These are phyloP conservation scores for Pseudochromis fuscus DNA, from an alignment of 2,797 vertebrate genomes.

Conservation along the genomic window DNA sequence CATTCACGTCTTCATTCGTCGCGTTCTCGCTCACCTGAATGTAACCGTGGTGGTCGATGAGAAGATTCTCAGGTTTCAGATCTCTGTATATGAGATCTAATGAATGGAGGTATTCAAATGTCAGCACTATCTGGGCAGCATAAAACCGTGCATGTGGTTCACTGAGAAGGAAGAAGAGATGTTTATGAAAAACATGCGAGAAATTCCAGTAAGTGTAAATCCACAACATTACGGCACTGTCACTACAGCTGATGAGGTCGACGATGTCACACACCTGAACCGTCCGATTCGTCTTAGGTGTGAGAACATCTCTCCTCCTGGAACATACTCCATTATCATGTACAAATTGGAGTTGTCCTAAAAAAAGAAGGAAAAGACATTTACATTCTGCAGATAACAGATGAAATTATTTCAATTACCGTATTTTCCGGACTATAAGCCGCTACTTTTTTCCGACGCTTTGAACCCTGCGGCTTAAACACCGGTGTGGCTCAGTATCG, in stretches of 20 bases:
- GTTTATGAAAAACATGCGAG: neutral
- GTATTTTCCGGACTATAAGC: too few species aligned
- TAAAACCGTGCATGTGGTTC: slow-evolving; percentile 99
- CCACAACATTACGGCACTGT: neutral
- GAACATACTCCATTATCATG: slow-evolving; percentile 99
- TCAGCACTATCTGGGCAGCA: slow-evolving; percentile 99
- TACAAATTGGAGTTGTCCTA: slow-evolving; percentile 99
- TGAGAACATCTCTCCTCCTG: slow-evolving; percentile 99
- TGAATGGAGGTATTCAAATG: slow-evolving; percentile 99
- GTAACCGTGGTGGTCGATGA: slow-evolving; percentile 99
- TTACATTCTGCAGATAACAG: neutral
- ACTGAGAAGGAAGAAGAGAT: slow-evolving; percentile 75
- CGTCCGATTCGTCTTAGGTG: slow-evolving; percentile 99
- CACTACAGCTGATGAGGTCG: neutral
- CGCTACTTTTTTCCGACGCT: too few species aligned
- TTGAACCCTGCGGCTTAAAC: too few species aligned
- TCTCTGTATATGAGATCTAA: slow-evolving; percentile 99
- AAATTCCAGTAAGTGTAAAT: slow-evolving; percentile 1
- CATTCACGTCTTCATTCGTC: neutral
- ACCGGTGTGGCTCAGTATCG: too few species aligned
- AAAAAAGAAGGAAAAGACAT: slow-evolving; percentile 6
- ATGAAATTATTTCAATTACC: neutral
- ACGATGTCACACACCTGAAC: slow-evolving; percentile 89
- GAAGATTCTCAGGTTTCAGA: slow-evolving; percentile 99
- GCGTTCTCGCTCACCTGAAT: slow-evolving; percentile 90